Base-by-base conservation (phyloP, 2,888 invertebrate species). In the Orchesellides sinensis region DNA sequence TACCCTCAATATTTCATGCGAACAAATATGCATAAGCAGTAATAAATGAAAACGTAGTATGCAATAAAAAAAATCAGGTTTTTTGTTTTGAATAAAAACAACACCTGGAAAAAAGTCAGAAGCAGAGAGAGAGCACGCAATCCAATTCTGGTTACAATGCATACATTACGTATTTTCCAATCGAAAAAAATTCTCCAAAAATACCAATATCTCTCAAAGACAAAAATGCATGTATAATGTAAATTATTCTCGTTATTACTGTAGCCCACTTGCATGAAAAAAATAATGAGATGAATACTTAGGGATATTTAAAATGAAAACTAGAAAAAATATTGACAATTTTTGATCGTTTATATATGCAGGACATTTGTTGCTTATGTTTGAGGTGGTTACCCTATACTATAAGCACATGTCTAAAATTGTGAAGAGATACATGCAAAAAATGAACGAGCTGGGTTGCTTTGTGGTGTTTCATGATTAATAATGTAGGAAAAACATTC, bases 401-500 rank as follows among this genome's bases (percentile, higher is more conserved):
- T n/a, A n/a, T n/a, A n/a, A n/a, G n/a, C n/a, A n/a, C n/a, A n/a
- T n/a, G n/a, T n/a, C n/a, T n/a, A n/a, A n/a, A n/a, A n/a, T n/a
- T n/a, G n/a, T n/a, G n/a, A n/a, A n/a, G n/a, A n/a, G n/a, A n/a
- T n/a, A n/a, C n/a, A n/a, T 35, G 35, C 5, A 35, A 35, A 5
- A 5, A 5, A 35, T 35, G 35, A 35, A 5, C 6, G 35, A 35
- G 2, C 45, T 66, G 45, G 56, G n/a, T 66, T 19, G 21, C 21
- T 47, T 69, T 56, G 19, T 65, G 65, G 63, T 70, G 72, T 72
- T 72, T 79, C 72, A 72, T 79, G 70, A 79, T 79, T 70, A 79
- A 79, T 79, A 79, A 79, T 79, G 79, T 59, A 79, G 29, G 68
- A 65, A 72, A 77, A 79, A 79, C 72, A 79, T 70, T 79, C 78